A percentile compares a stretch with the other conserved stretches of the same genome.
phyloP scores from a whole-genome alignment of 1,140 invertebrate species.

The Drosophila serrata region DNA sequence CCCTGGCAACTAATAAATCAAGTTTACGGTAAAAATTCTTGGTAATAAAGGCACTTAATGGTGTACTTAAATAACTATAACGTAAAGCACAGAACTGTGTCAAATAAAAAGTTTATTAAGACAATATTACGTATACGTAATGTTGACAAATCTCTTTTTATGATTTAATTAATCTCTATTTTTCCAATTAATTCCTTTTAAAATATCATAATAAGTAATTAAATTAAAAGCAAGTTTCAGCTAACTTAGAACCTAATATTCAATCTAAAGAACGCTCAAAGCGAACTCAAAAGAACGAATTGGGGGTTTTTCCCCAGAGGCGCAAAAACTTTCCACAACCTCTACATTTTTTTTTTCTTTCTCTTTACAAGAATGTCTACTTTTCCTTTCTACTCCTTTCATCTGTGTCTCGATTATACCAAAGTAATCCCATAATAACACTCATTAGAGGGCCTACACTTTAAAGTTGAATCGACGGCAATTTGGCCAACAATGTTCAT shows the following conservation, averaged over 20 bases:
- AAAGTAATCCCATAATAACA: conserved; percentile 56
- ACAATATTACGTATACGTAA: background rate
- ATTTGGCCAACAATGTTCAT: conserved; percentile 32
- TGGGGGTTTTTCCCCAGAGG: conserved; percentile 3
- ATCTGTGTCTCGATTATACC: conserved; percentile 10
- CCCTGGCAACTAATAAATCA: background rate
- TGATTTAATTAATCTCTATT: background rate
- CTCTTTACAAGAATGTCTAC: background rate
- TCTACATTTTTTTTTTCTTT: background rate
- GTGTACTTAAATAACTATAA: background rate
- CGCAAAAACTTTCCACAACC: conserved; percentile 6
- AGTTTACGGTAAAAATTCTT: background rate
- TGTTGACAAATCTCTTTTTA: background rate
- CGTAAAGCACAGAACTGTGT: background rate
- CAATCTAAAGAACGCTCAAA: conserved; percentile 7
- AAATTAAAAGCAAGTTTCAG: background rate
- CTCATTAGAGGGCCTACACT: conserved; percentile 61
- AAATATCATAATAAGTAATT: background rate
- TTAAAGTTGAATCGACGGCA: conserved; percentile 55
- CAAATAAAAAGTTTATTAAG: background rate
- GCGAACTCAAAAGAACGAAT: conserved; percentile 5
- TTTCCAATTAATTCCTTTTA: too few species aligned
- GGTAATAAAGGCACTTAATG: background rate
- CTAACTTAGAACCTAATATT: conserved; percentile 2
- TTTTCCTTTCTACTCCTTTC: background rate